These are phyloP conservation scores for Bombus soroeensis DNA, from an alignment of 1,140 invertebrate genomes.

Conservation along the genomic window DNA sequence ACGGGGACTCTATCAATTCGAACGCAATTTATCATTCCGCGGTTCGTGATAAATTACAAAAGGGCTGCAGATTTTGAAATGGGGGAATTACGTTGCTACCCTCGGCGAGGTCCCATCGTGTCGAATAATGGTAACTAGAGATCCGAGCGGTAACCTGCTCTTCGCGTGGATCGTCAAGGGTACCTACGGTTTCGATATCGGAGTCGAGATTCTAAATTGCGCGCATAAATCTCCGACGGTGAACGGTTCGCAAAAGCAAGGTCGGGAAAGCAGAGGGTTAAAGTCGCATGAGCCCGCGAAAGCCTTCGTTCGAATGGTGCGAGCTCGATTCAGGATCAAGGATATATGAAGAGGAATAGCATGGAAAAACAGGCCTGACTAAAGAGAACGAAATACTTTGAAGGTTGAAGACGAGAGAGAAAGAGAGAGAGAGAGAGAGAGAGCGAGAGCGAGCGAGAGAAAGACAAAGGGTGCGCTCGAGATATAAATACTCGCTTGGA, in stretches of 20 bases:
- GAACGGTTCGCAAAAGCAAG: background rate
- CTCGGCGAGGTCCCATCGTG: background rate
- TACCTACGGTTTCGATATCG: conserved; percentile 16
- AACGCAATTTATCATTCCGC: conserved; percentile 15
- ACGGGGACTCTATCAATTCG: conserved; percentile 32
- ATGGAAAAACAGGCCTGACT: conserved; percentile 29
- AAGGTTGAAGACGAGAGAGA: background rate
- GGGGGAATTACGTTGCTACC: conserved; percentile 14
- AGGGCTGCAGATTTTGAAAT: conserved; percentile 21
- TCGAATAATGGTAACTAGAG: conserved; percentile 30
- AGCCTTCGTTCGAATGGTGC: conserved; percentile 34
- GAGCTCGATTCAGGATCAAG: conserved; percentile 53
- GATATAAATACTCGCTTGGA: conserved; percentile 32
- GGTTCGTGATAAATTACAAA: conserved; percentile 12
- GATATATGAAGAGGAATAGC: conserved; percentile 64
- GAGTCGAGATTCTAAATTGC: conserved; percentile 32
- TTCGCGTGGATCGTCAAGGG: background rate
- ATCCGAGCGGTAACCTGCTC: background rate
- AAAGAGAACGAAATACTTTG: conserved; percentile 33
- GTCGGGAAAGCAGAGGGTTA: conserved; percentile 23
- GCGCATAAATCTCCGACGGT: conserved; percentile 34
- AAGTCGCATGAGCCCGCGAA: conserved; percentile 27
- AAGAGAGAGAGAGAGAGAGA: background rate
- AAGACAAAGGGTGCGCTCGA: conserved; percentile 13
- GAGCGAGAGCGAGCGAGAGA: background rate